A percentile compares a stretch with the other conserved stretches of the same genome.
Evolutionary conservation across 2,113 vertebrate genomes (phyloP).

Genomic region (Zapornia atra): DNA sequence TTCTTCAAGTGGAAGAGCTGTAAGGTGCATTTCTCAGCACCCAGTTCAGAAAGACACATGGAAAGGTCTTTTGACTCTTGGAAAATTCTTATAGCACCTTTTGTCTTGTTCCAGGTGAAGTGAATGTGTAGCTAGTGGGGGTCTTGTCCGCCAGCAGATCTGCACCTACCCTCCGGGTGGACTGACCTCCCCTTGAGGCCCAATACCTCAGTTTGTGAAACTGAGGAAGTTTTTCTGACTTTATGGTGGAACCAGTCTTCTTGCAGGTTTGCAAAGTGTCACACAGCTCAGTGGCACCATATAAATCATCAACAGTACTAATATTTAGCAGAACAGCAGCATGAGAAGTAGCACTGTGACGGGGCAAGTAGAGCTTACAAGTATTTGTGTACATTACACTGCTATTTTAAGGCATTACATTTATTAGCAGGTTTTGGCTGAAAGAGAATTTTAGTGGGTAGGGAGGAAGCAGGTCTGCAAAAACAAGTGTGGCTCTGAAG

Average conservation of each 20-base stretch:
- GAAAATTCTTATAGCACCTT: background rate
- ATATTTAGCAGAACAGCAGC: background rate
- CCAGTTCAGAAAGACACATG: background rate
- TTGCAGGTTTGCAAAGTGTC: background rate
- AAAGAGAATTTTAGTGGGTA: background rate
- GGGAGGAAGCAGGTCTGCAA: background rate
- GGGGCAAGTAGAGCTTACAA: background rate
- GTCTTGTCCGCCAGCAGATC: background rate
- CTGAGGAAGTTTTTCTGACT: background rate
- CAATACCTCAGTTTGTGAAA: background rate
- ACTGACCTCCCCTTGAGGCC: background rate
- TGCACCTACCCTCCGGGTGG: background rate
- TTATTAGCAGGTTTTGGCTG: conserved; percentile 15
- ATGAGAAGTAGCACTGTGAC: background rate
- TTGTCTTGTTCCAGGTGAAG: background rate
- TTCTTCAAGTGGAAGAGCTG: background rate
- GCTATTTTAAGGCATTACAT: conserved; percentile 27
- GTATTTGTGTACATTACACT: background rate
- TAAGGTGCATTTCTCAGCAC: background rate
- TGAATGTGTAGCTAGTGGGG: background rate
- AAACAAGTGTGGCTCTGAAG: background rate
- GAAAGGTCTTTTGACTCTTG: background rate
- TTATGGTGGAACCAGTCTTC: background rate
- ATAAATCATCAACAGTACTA: background rate
- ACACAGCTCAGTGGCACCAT: conserved; percentile 4